Base-by-base conservation (phyloP, 2,888 invertebrate genomes). In the Lithophane leautieri region DNA sequence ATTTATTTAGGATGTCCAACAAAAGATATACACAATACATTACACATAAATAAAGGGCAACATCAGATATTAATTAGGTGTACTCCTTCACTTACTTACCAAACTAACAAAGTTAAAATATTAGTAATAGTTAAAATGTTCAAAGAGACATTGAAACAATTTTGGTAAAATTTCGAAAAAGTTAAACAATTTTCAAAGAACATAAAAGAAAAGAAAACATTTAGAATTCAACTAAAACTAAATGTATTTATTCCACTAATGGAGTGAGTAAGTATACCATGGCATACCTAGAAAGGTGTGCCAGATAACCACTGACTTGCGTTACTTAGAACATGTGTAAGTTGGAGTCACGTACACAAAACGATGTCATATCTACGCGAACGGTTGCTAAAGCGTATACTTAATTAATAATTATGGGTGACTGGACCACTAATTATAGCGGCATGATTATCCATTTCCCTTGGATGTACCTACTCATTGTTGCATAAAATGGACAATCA, bases 371-470 rank as follows among this genome's bases (percentile, higher is more conserved):
- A 67, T 61, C 28, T 52, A 52, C 65, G 56, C n/a, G n/a, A 79
- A 70, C 62, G 47, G 67, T 85, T 75, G 78, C 74, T 67, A 70
- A 78, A 86, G 72, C 60, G 44, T 69, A 52, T 68, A n/a, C n/a
- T n/a, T n/a, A 82, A 76, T 80, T 75, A 58, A 56, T 65, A 58
- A 79, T 61, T 44, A 70, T 47, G n/a, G 47, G 28, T 63, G 63
- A 61, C 65, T 58, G 42, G 42, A 69, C 66, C 62, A 67, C 52
- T 52, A n/a, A 66, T 69, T 70, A 70, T 47, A 69, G 22, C 61
- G 67, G 75, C 68, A 71, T 81, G 68, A 82, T 66, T 66, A 63
- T 60, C 19, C 47, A 70, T 86, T 86, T 84, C 81, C 86, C 22
- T 70, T 60, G 44, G 71, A 74, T 78, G 50, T 61, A 25, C n/a